Percentiles rank a stretch among this genome's conserved stretches.
Conservation (phyloP, 2,888 invertebrate genomes). For the Cosmorhoe ocellata region DNA sequence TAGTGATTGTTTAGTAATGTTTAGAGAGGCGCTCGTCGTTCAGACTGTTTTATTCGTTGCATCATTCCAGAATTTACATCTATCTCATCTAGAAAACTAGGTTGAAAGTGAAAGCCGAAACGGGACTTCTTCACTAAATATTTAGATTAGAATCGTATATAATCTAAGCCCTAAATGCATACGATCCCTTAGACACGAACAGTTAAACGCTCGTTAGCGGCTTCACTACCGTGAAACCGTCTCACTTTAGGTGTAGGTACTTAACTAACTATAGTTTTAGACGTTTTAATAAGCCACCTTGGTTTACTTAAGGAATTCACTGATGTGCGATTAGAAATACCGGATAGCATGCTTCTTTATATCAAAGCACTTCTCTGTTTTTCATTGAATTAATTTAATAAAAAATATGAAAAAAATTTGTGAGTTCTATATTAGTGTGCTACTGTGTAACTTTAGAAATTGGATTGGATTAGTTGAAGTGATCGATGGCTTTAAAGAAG, state of each 20-base stretch:
- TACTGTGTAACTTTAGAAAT: neutral
- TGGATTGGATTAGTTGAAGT: too few relatives aligned
- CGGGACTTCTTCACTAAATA: conserved; percentile 4
- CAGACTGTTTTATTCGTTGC: conserved; percentile 1
- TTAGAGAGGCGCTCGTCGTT: neutral
- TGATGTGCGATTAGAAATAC: conserved; percentile 50
- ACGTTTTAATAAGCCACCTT: neutral
- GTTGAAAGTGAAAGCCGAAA: conserved; percentile 10
- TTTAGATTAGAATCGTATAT: too few relatives aligned
- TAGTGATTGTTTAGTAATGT: too few relatives aligned
- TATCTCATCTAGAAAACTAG: conserved; percentile 4
- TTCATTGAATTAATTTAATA: conserved; percentile 17
- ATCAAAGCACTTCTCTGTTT: conserved; percentile 48
- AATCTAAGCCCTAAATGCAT: too few relatives aligned
- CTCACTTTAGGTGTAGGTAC: too few relatives aligned
- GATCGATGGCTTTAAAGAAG: too few relatives aligned
- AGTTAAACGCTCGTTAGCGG: too few relatives aligned
- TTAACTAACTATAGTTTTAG: too few relatives aligned
- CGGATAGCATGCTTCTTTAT: conserved; percentile 52
- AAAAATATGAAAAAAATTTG: conserved; percentile 6
- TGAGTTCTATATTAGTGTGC: too few relatives aligned
- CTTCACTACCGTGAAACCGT: too few relatives aligned
- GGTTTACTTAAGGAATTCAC: conserved; percentile 26
- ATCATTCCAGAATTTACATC: conserved; percentile 5
- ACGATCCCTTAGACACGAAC: too few relatives aligned